A percentile compares a stretch with the other conserved stretches of the same genome.
Evolutionary conservation across 1,140 invertebrate species (phyloP).

Genomic region (Micrasema minimum): DNA sequence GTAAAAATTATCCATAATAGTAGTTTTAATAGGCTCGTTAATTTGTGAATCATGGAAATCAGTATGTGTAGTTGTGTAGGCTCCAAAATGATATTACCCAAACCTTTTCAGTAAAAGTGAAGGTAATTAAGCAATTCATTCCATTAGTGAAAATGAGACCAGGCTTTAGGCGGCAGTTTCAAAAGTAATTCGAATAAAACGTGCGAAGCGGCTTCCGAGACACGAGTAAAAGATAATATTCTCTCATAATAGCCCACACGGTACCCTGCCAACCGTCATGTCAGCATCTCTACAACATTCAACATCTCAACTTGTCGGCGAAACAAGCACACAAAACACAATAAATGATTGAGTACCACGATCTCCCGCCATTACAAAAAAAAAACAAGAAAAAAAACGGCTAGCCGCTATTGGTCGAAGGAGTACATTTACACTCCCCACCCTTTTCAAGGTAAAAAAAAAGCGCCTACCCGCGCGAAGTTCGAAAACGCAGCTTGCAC

Average conservation of each 20-base stretch:
- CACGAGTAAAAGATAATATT: not conserved
- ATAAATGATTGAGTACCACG: constrained; percentile 30
- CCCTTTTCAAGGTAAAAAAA: constrained; percentile 18
- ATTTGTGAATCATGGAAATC: no score
- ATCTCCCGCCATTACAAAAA: constrained; percentile 34
- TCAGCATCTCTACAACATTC: constrained; percentile 23
- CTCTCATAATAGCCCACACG: constrained; percentile 27
- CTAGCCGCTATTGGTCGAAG: constrained; percentile 29
- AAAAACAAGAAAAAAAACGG: constrained; percentile 1
- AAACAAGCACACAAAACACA: constrained; percentile 27
- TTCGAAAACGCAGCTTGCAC: constrained; percentile 39
- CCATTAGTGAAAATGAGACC: constrained; percentile 8
- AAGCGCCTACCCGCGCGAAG: constrained; percentile 19
- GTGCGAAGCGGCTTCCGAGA: constrained; percentile 5
- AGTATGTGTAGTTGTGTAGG: no score
- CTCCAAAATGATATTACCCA: no score
- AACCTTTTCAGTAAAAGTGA: no score
- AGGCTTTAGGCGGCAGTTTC: not conserved
- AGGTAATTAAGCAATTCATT: no score
- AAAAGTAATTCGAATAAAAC: constrained; percentile 9
- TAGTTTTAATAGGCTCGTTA: no score
- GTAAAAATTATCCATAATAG: no score
- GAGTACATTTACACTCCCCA: constrained; percentile 14
- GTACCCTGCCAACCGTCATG: not conserved
- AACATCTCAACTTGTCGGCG: constrained; percentile 38